Conservation (phyloP, 2,888 invertebrate genomes). For the Oscheius sp. region DNA sequence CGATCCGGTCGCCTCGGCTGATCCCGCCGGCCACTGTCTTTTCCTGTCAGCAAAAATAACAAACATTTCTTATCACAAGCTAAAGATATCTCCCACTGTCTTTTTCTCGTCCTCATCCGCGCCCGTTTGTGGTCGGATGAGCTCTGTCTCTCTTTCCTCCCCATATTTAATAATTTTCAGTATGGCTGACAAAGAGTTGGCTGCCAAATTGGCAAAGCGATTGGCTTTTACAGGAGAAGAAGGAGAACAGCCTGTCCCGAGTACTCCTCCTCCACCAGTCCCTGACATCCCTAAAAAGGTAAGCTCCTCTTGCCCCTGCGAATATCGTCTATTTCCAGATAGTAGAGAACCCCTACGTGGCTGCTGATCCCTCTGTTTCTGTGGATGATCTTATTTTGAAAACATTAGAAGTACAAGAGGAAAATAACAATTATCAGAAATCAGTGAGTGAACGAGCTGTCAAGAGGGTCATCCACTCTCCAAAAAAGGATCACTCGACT, state of each 20-base stretch:
- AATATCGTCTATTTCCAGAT: slow-evolving; percentile 40
- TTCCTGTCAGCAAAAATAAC: slow-evolving; percentile 5
- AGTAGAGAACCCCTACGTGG: slow-evolving; percentile 52
- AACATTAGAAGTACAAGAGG: slow-evolving; percentile 51
- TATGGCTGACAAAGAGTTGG: slow-evolving; percentile 45
- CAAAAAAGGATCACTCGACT: slow-evolving; percentile 10
- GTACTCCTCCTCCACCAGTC: slow-evolving; percentile 40
- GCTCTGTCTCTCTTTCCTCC: not conserved
- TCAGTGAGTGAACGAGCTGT: slow-evolving; percentile 24
- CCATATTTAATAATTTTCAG: not conserved
- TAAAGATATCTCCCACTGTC: not conserved
- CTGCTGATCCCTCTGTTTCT: slow-evolving; percentile 41
- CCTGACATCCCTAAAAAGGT: slow-evolving; percentile 50
- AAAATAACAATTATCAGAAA: slow-evolving; percentile 39
- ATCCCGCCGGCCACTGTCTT: slow-evolving; percentile 30
- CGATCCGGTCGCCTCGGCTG: slow-evolving; percentile 32
- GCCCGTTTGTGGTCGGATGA: not conserved
- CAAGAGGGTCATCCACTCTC: not conserved
- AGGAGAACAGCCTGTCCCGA: slow-evolving; percentile 2
- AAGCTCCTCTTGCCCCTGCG: too few species aligned
- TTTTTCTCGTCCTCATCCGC: not conserved
- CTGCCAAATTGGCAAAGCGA: slow-evolving; percentile 50
- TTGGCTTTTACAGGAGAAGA: slow-evolving; percentile 32
- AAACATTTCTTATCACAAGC: not conserved
- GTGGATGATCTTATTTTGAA: slow-evolving; percentile 58